Evolutionary conservation across 2,113 vertebrate genomes (phyloP).

Genomic region (Mixornis gularis): DNA sequence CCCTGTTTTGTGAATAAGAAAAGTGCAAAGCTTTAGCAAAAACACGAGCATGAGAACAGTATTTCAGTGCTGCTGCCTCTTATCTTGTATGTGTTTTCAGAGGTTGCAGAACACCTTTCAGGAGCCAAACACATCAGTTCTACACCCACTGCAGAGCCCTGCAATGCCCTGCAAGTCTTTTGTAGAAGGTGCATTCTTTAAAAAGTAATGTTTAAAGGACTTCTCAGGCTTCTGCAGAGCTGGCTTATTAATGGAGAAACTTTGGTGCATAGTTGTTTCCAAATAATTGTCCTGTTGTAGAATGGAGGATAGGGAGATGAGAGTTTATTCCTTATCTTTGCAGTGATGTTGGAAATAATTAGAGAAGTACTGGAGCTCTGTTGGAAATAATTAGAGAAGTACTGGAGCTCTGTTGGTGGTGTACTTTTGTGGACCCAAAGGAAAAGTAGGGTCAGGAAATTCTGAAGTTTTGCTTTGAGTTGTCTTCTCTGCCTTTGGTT

Average conservation of each 20-base stretch:
- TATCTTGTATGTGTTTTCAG: not conserved
- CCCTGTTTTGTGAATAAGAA: not conserved
- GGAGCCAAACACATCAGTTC: not conserved
- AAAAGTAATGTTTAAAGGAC: not conserved
- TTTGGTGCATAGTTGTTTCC: not conserved
- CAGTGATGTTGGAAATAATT: not conserved
- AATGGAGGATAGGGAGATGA: not conserved
- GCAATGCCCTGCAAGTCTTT: not conserved
- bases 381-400: not conserved
- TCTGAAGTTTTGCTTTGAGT: not conserved
- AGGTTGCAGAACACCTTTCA: not conserved
- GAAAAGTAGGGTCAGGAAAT: not conserved
- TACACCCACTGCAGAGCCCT: not conserved
- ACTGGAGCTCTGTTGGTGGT: not conserved
- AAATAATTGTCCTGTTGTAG: not conserved
- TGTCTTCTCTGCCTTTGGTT: not conserved
- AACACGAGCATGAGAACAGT: not conserved
- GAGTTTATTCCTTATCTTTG: not conserved
- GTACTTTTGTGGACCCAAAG: not conserved
- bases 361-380: not conserved
- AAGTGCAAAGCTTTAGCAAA: not conserved
- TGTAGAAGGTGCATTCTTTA: not conserved
- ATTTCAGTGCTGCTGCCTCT: not conserved
- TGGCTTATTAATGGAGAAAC: not conserved
- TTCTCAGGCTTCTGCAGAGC: not conserved